These are phyloP conservation scores for Microcebus tavaratra DNA, from an alignment of 2,113 vertebrate genomes.

Conservation along the genomic window DNA sequence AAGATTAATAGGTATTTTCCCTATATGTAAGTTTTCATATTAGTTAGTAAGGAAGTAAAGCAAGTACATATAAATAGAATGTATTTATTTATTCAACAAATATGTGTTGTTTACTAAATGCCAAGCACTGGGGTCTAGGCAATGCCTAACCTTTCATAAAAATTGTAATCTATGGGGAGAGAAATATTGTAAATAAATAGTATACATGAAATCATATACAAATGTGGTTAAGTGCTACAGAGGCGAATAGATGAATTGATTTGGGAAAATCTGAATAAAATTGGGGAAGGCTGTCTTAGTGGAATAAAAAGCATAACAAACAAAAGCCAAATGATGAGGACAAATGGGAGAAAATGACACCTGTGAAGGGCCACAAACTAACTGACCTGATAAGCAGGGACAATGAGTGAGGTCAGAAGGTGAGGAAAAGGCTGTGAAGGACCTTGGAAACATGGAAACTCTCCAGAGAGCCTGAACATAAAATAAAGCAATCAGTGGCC, in stretches of 20 bases:
- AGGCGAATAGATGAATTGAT: background rate
- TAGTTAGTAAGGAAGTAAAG: background rate
- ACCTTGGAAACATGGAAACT: background rate
- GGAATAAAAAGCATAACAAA: background rate
- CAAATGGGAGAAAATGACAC: background rate
- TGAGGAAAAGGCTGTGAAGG: background rate
- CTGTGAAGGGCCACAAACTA: background rate
- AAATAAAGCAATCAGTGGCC: background rate
- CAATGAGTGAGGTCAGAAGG: background rate
- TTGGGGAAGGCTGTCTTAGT: background rate
- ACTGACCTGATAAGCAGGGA: background rate
- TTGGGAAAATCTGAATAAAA: background rate
- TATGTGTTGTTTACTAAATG: background rate
- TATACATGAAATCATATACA: background rate
- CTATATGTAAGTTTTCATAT: background rate
- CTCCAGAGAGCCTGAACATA: background rate
- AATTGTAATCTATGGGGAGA: background rate
- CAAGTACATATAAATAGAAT: background rate
- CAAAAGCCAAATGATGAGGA: background rate
- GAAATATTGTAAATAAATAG: background rate
- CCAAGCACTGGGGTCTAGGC: background rate
- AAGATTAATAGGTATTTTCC: background rate
- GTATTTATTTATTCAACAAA: constrained; percentile 2
- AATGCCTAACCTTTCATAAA: background rate
- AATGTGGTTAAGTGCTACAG: background rate